Evolutionary conservation across 92 coral and sea anemone species (phyloP), one percentile per base, ranked within the genome.

Genomic region (Hydrozoanthus gracilis): DNA sequence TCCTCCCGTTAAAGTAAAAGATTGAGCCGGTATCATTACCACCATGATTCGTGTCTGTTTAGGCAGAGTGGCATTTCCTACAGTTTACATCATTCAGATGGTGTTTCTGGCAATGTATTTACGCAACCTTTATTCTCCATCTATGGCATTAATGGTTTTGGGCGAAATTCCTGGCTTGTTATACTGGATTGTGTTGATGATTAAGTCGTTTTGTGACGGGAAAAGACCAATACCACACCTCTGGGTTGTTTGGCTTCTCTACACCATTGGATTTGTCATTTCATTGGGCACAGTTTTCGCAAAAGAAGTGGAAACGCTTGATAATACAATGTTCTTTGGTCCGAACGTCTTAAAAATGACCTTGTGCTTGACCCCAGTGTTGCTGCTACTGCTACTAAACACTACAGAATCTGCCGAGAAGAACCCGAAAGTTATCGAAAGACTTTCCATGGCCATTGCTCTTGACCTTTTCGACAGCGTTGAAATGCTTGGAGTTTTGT

Each of bases 391-490:
- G 17, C 88, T 95, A 0, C 90, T 93, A 20, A 87, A 77, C 86
- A 89, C 89, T 9, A 77, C 92, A 0, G 15, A 77, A 47, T 46
- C 88, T 2, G 50, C 74, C 12, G 20, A 48, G 14, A 83, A 83
- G 65, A 51, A 17, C 76, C 67, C 80, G 35, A 93, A 87, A 50
- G 44, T 82, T 51, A 18, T 91, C 27, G 85, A 82, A 27, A 73
- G 72, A 71, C 90, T 87, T 8, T 84, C 87, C 3, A 76, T 86
- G 35, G 56, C 72, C 14, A 84, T 88, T 12, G 87, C 89, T 54
- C 52, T 92, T 46, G 95, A 92, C 39, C 77, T 90, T 47, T 92
- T 92, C 79, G 95, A 92, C n/a, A 91, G 86, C 11, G 83, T 90
- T 58, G 93, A 87, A 69, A 84, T 90, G 88, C 60, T 92, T 14